Conservation (phyloP, 30 jellyfish, hydroid and myxozoan species). For the Rhopilema esculentum region DNA sequence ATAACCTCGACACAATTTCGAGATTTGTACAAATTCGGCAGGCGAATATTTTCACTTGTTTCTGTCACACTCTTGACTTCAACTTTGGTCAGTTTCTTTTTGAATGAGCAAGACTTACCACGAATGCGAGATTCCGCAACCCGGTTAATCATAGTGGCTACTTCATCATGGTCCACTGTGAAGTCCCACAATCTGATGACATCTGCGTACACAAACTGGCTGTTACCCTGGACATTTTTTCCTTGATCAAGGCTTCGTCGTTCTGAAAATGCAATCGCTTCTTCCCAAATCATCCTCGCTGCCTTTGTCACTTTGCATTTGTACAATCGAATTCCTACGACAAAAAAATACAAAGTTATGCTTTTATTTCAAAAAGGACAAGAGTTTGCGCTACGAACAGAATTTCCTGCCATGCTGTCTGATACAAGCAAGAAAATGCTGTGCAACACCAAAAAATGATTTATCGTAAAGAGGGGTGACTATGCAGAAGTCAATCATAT, state of each 20-base stretch:
- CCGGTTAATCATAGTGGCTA: slow-evolving; percentile 55
- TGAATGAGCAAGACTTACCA: slow-evolving; percentile 71
- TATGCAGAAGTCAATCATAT: too few species aligned
- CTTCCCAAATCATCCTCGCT: slow-evolving; percentile 85
- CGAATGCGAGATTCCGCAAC: slow-evolving; percentile 68
- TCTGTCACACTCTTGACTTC: background rate
- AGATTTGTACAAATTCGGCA: slow-evolving; percentile 22
- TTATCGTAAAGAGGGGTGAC: too few species aligned
- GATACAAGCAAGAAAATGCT: too few species aligned
- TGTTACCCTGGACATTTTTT: slow-evolving; percentile 18
- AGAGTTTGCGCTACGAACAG: too few species aligned
- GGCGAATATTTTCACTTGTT: slow-evolving; percentile 1
- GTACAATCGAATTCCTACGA: slow-evolving; percentile 57
- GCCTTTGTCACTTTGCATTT: slow-evolving; percentile 69
- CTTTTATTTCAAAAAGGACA: background rate
- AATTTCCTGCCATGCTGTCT: too few species aligned
- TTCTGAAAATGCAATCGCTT: slow-evolving; percentile 80
- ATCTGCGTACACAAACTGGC: slow-evolving; percentile 76
- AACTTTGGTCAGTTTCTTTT: slow-evolving; percentile 34
- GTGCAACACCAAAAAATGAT: too few species aligned
- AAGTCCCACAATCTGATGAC: slow-evolving; percentile 88
- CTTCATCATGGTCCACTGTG: slow-evolving; percentile 63
- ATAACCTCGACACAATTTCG: background rate
- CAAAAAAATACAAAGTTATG: background rate
- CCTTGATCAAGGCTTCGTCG: slow-evolving; percentile 76